Evolutionary conservation across 2,888 invertebrate genomes (phyloP).

Genomic region (Tipula helvola): DNA sequence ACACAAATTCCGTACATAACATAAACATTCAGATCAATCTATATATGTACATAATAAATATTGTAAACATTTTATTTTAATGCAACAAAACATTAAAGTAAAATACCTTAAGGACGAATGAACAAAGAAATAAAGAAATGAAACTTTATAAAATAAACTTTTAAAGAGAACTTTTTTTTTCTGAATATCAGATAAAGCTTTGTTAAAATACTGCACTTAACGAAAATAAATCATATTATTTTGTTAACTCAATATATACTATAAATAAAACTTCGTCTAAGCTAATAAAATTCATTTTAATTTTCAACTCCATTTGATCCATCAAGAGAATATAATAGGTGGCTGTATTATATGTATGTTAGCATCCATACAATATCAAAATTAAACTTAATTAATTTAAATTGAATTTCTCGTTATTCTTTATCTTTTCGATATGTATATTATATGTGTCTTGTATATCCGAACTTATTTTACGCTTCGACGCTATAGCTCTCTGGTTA

Average conservation of each 20-base stretch:
- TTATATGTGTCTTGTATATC: background rate
- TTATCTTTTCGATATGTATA: background rate
- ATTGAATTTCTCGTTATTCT: background rate
- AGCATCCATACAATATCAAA: background rate
- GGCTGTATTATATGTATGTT: background rate
- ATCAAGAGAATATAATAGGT: background rate
- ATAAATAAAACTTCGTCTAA: background rate
- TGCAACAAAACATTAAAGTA: background rate
- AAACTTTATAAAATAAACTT: background rate
- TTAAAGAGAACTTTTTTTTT: background rate
- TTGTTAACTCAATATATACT: background rate
- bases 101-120: background rate
- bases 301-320: background rate
- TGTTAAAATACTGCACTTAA: background rate
- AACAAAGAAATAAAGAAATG: background rate
- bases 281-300: background rate
- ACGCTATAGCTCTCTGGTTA: background rate
- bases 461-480: too few relatives aligned
- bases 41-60: background rate
- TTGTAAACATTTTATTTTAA: background rate
- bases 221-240: background rate
- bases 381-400: background rate
- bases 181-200: background rate
- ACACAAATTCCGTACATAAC: background rate
- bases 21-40: background rate